phyloP scores from a whole-genome alignment of 2,888 invertebrate species.

The Eilema caniola region DNA sequence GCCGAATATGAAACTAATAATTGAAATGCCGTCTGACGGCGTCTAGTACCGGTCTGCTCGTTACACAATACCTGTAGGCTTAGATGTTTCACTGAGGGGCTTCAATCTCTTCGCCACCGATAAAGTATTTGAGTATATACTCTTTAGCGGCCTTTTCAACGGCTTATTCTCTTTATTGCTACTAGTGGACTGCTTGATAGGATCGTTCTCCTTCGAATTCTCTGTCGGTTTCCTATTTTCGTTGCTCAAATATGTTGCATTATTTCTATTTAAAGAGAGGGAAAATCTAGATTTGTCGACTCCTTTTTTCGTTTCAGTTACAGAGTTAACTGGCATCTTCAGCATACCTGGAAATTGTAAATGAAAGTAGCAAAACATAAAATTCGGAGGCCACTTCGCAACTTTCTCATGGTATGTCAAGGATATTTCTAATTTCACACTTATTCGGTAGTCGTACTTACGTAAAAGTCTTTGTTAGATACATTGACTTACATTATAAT shows the following conservation, averaged over 20 bases:
- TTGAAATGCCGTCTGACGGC: conserved; percentile 23
- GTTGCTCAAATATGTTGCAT: conserved; percentile 76
- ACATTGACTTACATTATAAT: conserved; percentile 82
- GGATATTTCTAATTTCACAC: conserved; percentile 61
- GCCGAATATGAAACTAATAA: not conserved
- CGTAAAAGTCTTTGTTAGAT: conserved; percentile 71
- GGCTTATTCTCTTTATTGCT: conserved; percentile 80
- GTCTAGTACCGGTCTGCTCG: conserved; percentile 49
- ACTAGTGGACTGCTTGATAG: conserved; percentile 55
- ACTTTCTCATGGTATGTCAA: conserved; percentile 78
- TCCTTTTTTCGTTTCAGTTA: conserved; percentile 79
- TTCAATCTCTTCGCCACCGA: conserved; percentile 80
- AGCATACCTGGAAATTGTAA: conserved; percentile 77
- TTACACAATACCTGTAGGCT: conserved; percentile 71
- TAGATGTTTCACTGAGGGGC: conserved; percentile 68
- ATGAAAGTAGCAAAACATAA: conserved; percentile 40
- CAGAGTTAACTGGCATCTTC: conserved; percentile 86
- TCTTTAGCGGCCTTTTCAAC: conserved; percentile 71
- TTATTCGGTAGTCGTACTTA: conserved; percentile 66
- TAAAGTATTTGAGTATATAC: conserved; percentile 75
- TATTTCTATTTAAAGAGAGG: conserved; percentile 79
- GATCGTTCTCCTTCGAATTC: conserved; percentile 61
- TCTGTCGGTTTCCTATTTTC: conserved; percentile 66
- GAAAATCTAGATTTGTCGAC: conserved; percentile 78
- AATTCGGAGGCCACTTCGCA: conserved; percentile 61